These are phyloP conservation scores for Sylvia borin DNA, from an alignment of 2,797 vertebrate genomes.

Conservation along the genomic window DNA sequence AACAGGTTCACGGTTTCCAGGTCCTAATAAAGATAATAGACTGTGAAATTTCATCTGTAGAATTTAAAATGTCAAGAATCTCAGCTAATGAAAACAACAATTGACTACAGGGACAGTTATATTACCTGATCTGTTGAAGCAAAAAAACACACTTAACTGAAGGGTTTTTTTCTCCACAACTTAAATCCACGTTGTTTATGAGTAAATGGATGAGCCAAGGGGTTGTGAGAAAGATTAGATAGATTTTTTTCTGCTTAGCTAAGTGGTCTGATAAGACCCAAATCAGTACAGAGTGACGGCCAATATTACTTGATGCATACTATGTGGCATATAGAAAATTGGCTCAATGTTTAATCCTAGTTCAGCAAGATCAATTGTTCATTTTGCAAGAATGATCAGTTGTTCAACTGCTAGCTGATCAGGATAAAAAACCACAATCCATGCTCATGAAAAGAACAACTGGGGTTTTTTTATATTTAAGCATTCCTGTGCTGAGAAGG, in stretches of 20 bases:
- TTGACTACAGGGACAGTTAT: not conserved
- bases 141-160: not conserved
- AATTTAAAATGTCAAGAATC: conserved; percentile 42
- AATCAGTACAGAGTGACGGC: not conserved
- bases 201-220: not conserved
- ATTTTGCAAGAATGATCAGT: not conserved
- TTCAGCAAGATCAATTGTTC: not conserved
- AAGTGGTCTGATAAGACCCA: not conserved
- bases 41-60: conserved; percentile 40
- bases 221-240: not conserved
- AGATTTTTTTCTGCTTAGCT: not conserved
- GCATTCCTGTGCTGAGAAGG: not conserved
- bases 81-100: conserved; percentile 7
- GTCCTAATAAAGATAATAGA: conserved; percentile 39
- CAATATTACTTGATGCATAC: not conserved
- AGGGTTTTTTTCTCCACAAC: not conserved
- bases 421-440: not conserved
- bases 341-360: not conserved
- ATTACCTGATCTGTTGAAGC: not conserved
- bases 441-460: not conserved
- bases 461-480: not conserved
- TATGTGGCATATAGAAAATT: not conserved
- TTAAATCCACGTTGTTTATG: not conserved
- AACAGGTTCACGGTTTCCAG: not conserved
- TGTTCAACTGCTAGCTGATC: not conserved